phyloP scores from a whole-genome alignment of 2,113 vertebrate genomes.

The Grammomys surdaster region DNA sequence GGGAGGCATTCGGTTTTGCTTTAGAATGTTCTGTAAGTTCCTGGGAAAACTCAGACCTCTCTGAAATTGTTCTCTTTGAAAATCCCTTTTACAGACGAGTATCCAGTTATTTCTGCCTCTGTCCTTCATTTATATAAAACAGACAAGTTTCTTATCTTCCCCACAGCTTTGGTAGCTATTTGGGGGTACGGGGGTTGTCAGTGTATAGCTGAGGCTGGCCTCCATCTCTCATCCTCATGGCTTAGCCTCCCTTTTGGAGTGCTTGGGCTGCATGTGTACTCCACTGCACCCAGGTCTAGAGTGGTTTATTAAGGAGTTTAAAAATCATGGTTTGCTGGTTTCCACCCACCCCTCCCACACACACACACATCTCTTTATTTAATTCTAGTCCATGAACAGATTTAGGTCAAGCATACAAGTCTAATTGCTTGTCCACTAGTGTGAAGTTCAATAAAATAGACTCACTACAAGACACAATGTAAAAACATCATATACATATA shows the following conservation, averaged over 20 bases:
- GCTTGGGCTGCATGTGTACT: neutral
- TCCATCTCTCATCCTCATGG: neutral
- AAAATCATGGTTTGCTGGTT: neutral
- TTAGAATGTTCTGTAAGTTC: neutral
- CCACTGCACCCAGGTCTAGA: neutral
- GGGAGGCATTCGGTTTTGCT: neutral
- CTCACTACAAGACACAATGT: neutral
- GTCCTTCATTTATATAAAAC: neutral
- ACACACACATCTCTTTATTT: neutral
- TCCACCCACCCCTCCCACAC: too few species aligned
- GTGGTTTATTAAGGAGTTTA: conserved; percentile 2
- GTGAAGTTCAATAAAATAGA: neutral
- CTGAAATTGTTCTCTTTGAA: neutral
- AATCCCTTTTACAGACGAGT: neutral
- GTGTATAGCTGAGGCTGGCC: neutral
- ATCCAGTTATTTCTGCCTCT: neutral
- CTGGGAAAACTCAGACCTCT: neutral
- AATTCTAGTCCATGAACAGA: neutral
- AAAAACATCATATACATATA: neutral
- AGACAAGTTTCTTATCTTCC: neutral
- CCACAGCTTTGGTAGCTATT: neutral
- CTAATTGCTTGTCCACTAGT: neutral
- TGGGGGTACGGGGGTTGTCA: too few species aligned
- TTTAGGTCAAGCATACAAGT: neutral
- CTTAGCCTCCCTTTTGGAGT: too few species aligned